These are phyloP conservation scores for Rhabdornis inornatus DNA, from an alignment of 2,113 vertebrate genomes.

Conservation along the genomic window DNA sequence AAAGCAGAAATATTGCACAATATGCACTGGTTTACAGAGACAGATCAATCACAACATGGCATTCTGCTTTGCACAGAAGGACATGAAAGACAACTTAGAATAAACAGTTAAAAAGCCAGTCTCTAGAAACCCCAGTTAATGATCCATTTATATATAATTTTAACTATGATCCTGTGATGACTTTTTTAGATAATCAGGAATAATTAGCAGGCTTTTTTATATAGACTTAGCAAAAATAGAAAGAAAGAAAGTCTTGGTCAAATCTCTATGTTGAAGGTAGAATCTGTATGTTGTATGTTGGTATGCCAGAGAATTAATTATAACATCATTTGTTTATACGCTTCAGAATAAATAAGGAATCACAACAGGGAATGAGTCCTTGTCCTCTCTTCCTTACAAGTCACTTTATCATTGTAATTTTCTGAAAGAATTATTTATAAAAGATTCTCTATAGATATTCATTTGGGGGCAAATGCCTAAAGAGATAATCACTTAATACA, in stretches of 20 bases:
- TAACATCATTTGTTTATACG: background rate
- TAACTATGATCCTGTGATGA: background rate
- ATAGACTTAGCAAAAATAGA: background rate
- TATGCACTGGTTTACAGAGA: background rate
- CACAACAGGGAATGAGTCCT: background rate
- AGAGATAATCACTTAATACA: constrained; percentile 19
- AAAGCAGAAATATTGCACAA: background rate
- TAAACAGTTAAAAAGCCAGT: background rate
- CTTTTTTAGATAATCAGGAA: background rate
- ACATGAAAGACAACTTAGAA: background rate
- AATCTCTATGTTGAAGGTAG: background rate
- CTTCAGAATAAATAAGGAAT: background rate
- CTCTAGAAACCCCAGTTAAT: background rate
- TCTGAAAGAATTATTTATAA: constrained; percentile 41
- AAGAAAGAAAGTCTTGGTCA: background rate
- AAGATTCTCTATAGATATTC: background rate
- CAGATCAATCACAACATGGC: background rate
- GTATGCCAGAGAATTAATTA: background rate
- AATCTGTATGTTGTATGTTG: background rate
- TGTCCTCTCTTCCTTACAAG: background rate
- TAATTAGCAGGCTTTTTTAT: background rate
- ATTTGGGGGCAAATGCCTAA: background rate
- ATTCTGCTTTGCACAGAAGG: background rate
- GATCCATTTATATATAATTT: background rate
- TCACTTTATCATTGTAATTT: background rate